phyloP scores from a whole-genome alignment of 2,113 vertebrate species.

The Ia io region DNA sequence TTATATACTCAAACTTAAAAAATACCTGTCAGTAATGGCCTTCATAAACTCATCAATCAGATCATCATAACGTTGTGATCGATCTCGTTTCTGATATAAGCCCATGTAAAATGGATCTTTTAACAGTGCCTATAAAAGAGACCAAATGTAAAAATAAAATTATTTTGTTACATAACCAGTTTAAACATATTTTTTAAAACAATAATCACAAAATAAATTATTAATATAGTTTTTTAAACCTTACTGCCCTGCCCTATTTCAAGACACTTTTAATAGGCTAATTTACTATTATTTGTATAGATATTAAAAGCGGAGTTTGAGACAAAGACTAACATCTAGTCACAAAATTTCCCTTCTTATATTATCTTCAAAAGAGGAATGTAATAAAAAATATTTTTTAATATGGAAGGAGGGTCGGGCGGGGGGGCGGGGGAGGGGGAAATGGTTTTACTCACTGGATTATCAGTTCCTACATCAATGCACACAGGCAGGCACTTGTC shows the following conservation, averaged over 20 bases:
- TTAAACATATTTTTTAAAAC: neutral
- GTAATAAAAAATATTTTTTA: neutral
- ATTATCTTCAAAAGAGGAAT: neutral
- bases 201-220: neutral
- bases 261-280: constrained; percentile 18
- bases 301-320: constrained; percentile 18
- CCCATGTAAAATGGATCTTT: constrained; percentile 97
- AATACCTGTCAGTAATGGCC: constrained; percentile 92
- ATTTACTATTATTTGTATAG: neutral
- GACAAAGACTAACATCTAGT: neutral
- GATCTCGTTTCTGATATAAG: constrained; percentile 94
- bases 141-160: neutral
- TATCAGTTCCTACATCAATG: constrained; percentile 97
- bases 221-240: neutral
- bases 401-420: fast-evolving
- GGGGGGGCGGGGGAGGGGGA: neutral
- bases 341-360: neutral
- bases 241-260: neutral
- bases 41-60: constrained; percentile 99
- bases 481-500: constrained; percentile 94
- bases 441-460: constrained; percentile 84
- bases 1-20: neutral
- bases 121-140: constrained; percentile 85
- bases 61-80: constrained; percentile 92
- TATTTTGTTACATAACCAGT: neutral